Conservation (phyloP, 2,888 invertebrate species). For the Drosophila formosana region DNA sequence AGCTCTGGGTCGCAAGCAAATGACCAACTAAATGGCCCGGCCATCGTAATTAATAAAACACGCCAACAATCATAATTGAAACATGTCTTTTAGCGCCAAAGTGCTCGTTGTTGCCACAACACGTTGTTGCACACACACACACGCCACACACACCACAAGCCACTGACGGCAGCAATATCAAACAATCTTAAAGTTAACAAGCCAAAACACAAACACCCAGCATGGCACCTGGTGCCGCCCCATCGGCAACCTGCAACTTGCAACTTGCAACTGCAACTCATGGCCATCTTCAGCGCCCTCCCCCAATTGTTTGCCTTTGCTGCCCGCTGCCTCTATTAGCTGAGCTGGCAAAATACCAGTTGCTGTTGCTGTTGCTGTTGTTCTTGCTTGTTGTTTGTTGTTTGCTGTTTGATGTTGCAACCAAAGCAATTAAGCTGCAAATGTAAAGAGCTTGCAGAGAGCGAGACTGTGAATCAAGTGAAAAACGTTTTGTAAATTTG, state of each 20-base stretch:
- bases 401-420: slow-evolving; percentile 41
- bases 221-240: slow-evolving; percentile 22
- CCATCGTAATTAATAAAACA: slow-evolving; percentile 79
- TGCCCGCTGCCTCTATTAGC: slow-evolving; percentile 67
- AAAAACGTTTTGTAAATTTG: not conserved
- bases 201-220: slow-evolving; percentile 58
- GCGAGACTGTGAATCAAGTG: slow-evolving; percentile 2
- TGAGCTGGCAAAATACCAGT: slow-evolving; percentile 73
- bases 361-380: slow-evolving; percentile 33
- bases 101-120: slow-evolving; percentile 74
- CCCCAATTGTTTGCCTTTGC: slow-evolving; percentile 58
- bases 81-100: slow-evolving; percentile 84
- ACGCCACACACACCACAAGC: not conserved
- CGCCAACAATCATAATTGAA: slow-evolving; percentile 82
- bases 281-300: slow-evolving; percentile 27
- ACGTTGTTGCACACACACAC: slow-evolving; percentile 46
- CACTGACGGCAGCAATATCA: slow-evolving; percentile 45
- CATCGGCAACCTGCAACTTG: slow-evolving; percentile 8
- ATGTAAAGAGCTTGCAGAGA: slow-evolving; percentile 65
- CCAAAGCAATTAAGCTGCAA: slow-evolving; percentile 81
- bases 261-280: slow-evolving; percentile 14
- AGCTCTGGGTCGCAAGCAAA: slow-evolving; percentile 41
- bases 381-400: not conserved
- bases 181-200: slow-evolving; percentile 69
- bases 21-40: slow-evolving; percentile 22